Conservation (phyloP, 2,797 vertebrate genomes). For the Apodemus agrarius region DNA sequence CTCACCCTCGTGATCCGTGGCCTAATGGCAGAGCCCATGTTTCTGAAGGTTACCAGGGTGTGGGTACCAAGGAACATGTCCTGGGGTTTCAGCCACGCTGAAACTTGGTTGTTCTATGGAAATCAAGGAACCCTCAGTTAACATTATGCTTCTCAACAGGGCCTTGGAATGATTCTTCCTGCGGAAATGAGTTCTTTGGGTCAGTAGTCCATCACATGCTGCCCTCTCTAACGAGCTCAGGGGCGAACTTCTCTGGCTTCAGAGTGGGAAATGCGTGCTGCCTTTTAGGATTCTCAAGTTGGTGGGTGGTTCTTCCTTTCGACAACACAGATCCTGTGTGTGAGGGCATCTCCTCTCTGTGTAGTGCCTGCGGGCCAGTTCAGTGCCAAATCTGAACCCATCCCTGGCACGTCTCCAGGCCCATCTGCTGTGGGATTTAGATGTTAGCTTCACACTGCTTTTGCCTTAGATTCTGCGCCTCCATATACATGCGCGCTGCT, state of each 20-base stretch:
- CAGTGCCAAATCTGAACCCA: neutral
- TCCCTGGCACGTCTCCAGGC: neutral
- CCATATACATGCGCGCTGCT: neutral
- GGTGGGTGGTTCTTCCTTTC: neutral
- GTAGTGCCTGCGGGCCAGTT: neutral
- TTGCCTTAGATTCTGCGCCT: conserved; percentile 17
- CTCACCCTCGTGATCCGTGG: neutral
- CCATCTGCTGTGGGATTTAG: neutral
- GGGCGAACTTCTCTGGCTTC: conserved; percentile 52
- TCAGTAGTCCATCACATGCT: conserved; percentile 52
- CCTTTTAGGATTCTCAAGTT: neutral
- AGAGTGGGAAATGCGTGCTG: conserved; percentile 16
- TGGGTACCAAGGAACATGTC: neutral
- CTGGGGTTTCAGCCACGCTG: neutral
- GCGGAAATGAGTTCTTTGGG: conserved; percentile 73
- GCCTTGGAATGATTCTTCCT: conserved; percentile 35
- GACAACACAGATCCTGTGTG: neutral
- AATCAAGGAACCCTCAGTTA: conserved; percentile 51
- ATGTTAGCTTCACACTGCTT: neutral
- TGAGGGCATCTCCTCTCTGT: neutral
- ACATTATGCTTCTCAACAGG: conserved; percentile 8
- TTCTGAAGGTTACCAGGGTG: neutral
- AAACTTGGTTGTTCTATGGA: conserved; percentile 15
- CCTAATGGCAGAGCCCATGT: neutral
- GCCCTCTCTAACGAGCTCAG: conserved; percentile 65